Conservation (phyloP, 2,797 vertebrate genomes). For the Catostomus latipinnis region DNA sequence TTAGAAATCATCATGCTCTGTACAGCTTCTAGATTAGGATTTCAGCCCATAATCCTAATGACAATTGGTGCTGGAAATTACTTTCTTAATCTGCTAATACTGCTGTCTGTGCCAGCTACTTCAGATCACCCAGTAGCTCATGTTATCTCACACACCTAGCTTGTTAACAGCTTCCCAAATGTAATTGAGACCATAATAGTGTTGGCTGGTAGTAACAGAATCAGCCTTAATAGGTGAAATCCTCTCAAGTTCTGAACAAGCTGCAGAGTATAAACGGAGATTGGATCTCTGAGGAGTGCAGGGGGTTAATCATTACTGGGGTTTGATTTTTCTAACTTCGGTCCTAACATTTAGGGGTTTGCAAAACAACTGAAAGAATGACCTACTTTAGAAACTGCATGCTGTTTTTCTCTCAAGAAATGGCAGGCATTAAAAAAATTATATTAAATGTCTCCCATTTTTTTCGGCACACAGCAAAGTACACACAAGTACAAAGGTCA, state of each 20-base stretch:
- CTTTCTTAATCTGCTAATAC: conserved; percentile 56
- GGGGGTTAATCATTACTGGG: neutral
- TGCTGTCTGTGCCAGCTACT: conserved; percentile 22
- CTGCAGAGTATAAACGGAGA: neutral
- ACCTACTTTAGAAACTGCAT: conserved; percentile 48
- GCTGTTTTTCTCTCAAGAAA: conserved; percentile 31
- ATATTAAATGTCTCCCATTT: conserved; percentile 25
- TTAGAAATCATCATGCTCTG: conserved; percentile 51
- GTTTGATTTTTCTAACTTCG: conserved; percentile 25
- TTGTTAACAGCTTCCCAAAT: conserved; percentile 43
- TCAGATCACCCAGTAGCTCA: conserved; percentile 31
- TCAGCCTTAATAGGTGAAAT: conserved; percentile 19
- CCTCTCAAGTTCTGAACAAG: neutral
- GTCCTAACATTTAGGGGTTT: conserved; percentile 6
- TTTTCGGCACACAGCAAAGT: neutral
- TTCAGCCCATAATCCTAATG: conserved; percentile 48
- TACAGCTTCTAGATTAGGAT: conserved; percentile 51
- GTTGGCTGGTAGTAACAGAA: conserved; percentile 10
- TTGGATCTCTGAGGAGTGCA: conserved; percentile 1
- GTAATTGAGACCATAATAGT: conserved; percentile 29
- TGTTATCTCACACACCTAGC: conserved; percentile 35
- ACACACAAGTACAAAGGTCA: conserved; percentile 18
- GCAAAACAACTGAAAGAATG: conserved; percentile 19
- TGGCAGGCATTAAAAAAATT: neutral
- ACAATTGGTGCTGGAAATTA: conserved; percentile 48